Evolutionary conservation across 2,888 invertebrate species (phyloP), one percentile per base, ranked within the genome.

Genomic region (Acutogordius australiensis): DNA sequence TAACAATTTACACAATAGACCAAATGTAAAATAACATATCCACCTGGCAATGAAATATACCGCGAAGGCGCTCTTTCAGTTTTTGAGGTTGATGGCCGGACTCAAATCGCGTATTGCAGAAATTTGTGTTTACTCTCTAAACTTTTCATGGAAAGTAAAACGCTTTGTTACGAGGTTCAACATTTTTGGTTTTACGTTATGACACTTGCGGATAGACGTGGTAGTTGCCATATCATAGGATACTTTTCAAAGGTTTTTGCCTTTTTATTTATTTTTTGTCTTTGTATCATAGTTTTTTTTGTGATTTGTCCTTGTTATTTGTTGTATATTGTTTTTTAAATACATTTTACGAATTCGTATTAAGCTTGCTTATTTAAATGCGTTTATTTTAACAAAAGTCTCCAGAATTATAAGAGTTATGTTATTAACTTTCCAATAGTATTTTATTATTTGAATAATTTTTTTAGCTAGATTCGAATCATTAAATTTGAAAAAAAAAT

Each of bases 21-120:
- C 4, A 51, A 51, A 51, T 51, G 51, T 51, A 51, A 8, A 23
- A 8, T 51, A 51, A 51, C 13, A n/a, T 51, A 51, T 23, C 51
- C 51, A n/a, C 51, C 51, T 4, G 51, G 51, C 51, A 23, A 51
- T 23, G 51, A 51, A 51, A 51, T 51, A 51, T 51, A 51, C 51
- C 8, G 51, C 8, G n/a, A 51, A 23, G 51, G 51, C 4, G 18
- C 51, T 4, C 8, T 51, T 51, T 51, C 51, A 4, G 26, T 51
- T 23, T 51, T 51, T 23, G 51, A 51, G 23, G 51, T 51, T 4
- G 51, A 51, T 51, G 51, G 51, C 4, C 51, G 51, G 4, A 26
- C n/a, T 21, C 13, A 23, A 8, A 51, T 4, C 4, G 8, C 58
- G 8, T 57, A 57, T 26, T 57, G 58, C 23, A 4, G 8, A 8